phyloP scores from a whole-genome alignment of 2,113 vertebrate genomes.

The Rhinogobius similis region DNA sequence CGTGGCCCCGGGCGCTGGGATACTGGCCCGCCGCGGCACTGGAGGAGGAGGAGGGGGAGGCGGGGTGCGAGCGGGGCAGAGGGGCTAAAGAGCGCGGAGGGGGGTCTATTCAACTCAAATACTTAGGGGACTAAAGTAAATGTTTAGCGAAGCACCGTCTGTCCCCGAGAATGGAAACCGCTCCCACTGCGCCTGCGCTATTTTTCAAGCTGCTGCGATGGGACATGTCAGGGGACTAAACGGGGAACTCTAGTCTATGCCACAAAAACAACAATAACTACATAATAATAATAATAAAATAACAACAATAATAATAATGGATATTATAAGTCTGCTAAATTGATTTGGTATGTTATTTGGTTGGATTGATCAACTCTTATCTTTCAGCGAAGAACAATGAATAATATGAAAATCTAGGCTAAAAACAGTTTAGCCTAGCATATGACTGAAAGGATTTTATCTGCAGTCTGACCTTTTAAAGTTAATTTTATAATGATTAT shows the following conservation, averaged over 20 bases:
- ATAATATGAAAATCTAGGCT: too few species aligned
- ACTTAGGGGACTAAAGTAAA: slow-evolving; percentile 81
- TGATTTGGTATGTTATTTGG: neutral
- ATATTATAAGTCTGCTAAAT: neutral
- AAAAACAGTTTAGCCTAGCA: too few species aligned
- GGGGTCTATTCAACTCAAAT: slow-evolving; percentile 75
- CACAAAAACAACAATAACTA: neutral
- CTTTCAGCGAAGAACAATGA: too few species aligned
- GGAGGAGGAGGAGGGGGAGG: slow-evolving; percentile 26
- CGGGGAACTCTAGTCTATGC: neutral
- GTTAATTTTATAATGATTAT: too few species aligned
- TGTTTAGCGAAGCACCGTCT: slow-evolving; percentile 80
- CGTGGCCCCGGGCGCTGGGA: slow-evolving; percentile 81
- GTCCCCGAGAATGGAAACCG: slow-evolving; percentile 77
- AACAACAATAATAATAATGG: neutral
- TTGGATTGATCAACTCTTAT: too few species aligned
- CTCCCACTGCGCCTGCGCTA: slow-evolving; percentile 78
- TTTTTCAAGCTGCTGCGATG: slow-evolving; percentile 70
- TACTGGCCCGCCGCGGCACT: slow-evolving; percentile 72
- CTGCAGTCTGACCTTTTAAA: too few species aligned
- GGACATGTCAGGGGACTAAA: neutral
- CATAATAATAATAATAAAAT: neutral
- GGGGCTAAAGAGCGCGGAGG: slow-evolving; percentile 18
- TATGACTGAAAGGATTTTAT: too few species aligned
- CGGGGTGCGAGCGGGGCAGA: slow-evolving; percentile 11